Percentiles rank a stretch among this genome's conserved stretches.
Evolutionary conservation across 2,888 invertebrate species (phyloP).

Genomic region (Drosophila merina): DNA sequence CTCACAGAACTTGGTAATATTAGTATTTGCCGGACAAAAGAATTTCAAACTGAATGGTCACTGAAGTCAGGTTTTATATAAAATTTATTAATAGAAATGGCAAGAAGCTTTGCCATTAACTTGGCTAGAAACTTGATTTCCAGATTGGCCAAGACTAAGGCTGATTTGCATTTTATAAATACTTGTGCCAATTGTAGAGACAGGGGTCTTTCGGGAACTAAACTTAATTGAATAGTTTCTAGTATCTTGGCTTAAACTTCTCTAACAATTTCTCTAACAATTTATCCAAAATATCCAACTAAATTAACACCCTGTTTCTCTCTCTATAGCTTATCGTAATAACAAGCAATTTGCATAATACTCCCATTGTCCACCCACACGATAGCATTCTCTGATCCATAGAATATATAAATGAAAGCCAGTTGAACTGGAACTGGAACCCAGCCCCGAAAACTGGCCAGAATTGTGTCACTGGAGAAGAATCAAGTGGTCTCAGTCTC

Average conservation of each 20-base stretch:
- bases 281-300: not conserved
- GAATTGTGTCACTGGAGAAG: conserved; percentile 38
- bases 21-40: too few relatives aligned
- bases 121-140: not conserved
- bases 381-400: conserved; percentile 30
- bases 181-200: too few relatives aligned
- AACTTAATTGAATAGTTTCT: too few relatives aligned
- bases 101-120: conserved; percentile 6
- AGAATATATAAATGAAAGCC: conserved; percentile 15
- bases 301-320: conserved; percentile 17
- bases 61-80: conserved; percentile 13
- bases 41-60: not conserved
- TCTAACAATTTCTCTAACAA: not conserved
- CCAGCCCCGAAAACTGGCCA: conserved; percentile 36
- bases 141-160: too few relatives aligned
- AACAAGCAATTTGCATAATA: conserved; percentile 28
- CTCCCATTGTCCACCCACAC: conserved; percentile 26
- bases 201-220: too few relatives aligned
- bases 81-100: conserved; percentile 20
- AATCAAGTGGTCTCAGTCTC: not conserved
- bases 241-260: not conserved
- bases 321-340: conserved; percentile 16
- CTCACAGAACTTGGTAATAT: not conserved
- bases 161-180: too few relatives aligned
- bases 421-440: conserved; percentile 22